A percentile compares a stretch with the other conserved stretches of the same genome.
These are phyloP conservation scores for Pimephales promelas DNA, from an alignment of 2,113 vertebrate species.

Conservation along the genomic window DNA sequence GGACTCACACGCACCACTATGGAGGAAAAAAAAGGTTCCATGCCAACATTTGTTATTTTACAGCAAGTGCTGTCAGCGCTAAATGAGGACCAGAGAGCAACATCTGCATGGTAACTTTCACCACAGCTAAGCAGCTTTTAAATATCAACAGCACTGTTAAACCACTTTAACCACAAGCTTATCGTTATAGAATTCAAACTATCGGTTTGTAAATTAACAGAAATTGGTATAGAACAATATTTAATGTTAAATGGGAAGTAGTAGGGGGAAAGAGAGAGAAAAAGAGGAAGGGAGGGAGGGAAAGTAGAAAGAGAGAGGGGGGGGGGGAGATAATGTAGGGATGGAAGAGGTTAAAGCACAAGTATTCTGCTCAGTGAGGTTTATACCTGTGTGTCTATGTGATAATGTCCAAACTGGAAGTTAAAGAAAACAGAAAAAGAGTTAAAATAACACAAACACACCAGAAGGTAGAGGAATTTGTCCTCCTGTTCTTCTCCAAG, in stretches of 20 bases:
- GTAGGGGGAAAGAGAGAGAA: neutral
- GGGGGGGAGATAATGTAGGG: conserved; percentile 56
- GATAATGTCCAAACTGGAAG: conserved; percentile 78
- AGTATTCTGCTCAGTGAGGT: conserved; percentile 62
- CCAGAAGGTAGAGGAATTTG: conserved; percentile 14
- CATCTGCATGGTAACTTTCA: conserved; percentile 21
- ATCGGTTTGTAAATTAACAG: conserved; percentile 74
- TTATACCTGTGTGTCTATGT: conserved; percentile 77
- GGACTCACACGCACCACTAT: conserved; percentile 49
- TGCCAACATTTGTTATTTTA: conserved; percentile 79
- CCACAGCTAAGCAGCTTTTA: conserved; percentile 1
- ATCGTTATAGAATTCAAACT: neutral
- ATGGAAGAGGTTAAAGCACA: conserved; percentile 43
- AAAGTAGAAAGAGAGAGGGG: conserved; percentile 38
- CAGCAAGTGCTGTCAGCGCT: conserved; percentile 50
- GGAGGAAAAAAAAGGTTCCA: conserved; percentile 67
- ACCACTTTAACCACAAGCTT: neutral
- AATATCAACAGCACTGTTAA: conserved; percentile 32
- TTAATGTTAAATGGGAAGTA: conserved; percentile 26
- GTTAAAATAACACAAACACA: conserved; percentile 68
- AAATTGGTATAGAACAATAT: conserved; percentile 77
- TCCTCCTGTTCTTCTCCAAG: conserved; percentile 1
- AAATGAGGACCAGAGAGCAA: conserved; percentile 26
- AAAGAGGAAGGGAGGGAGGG: neutral
- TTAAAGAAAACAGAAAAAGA: conserved; percentile 73